Conservation (phyloP, 2,888 invertebrate species). For the Drosophila affinis region DNA sequence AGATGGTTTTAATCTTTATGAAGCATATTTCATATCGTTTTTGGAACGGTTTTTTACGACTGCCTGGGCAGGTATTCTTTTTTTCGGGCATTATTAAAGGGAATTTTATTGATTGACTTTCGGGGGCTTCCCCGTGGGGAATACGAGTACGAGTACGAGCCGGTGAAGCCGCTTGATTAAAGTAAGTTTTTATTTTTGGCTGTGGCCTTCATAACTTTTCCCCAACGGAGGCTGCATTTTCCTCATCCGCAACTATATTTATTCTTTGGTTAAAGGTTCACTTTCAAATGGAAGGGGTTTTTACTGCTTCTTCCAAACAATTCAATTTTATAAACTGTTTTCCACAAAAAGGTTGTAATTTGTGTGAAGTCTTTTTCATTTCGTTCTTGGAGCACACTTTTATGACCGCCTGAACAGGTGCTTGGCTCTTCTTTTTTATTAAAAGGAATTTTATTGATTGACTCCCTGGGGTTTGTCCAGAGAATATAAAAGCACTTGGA, state of each 20-base stretch:
- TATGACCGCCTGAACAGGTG: too few species aligned
- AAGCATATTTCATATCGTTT: slow-evolving; percentile 50
- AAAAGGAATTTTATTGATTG: neutral
- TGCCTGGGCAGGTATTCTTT: slow-evolving; percentile 31
- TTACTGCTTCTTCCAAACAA: neutral
- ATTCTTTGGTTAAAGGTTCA: neutral
- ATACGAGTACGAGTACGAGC: slow-evolving; percentile 2
- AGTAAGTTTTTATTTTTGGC: slow-evolving; percentile 34
- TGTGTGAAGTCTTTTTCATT: too few species aligned
- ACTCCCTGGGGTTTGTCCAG: neutral
- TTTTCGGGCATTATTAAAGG: slow-evolving; percentile 43
- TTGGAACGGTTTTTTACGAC: slow-evolving; percentile 45
- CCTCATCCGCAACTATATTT: neutral
- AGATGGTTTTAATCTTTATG: slow-evolving; percentile 52
- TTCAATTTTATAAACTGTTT: slow-evolving; percentile 7
- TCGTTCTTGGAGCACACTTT: too few species aligned
- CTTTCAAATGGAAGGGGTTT: slow-evolving; percentile 1
- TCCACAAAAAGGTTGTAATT: too few species aligned
- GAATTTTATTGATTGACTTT: slow-evolving; percentile 39
- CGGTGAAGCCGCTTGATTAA: slow-evolving; percentile 36
- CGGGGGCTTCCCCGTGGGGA: slow-evolving; percentile 18
- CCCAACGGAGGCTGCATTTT: neutral
- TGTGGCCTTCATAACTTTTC: slow-evolving; percentile 2
- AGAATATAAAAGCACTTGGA: neutral
- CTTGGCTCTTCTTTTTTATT: neutral